Evolutionary conservation across 2,888 invertebrate species (phyloP).

Genomic region (Platycheirus albimanus): DNA sequence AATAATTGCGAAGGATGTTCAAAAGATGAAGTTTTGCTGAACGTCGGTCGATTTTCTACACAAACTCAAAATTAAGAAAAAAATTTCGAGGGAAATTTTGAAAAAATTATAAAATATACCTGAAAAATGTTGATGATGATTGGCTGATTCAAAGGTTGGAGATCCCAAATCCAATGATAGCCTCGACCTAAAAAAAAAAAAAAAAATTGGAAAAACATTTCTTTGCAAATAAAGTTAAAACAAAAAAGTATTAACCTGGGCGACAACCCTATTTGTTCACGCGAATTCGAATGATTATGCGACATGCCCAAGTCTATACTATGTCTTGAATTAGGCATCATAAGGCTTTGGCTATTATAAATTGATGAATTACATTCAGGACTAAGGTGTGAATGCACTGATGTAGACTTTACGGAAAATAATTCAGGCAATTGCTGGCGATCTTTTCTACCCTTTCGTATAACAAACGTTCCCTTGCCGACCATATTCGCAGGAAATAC

Average conservation of each 20-base stretch:
- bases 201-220: no score
- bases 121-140: constrained; percentile 68
- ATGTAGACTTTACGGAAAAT: constrained; percentile 81
- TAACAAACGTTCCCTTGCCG: constrained; percentile 90
- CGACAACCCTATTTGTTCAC: constrained; percentile 74
- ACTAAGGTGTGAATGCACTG: constrained; percentile 86
- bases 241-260: no score
- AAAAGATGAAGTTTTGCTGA: constrained; percentile 53
- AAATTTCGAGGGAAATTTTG: neutral
- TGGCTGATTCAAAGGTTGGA: constrained; percentile 75
- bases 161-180: constrained; percentile 79
- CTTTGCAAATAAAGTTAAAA: no score
- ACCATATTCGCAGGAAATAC: constrained; percentile 83
- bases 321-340: constrained; percentile 87
- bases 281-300: constrained; percentile 82
- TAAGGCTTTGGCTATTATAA: constrained; percentile 59
- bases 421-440: constrained; percentile 86
- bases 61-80: no score
- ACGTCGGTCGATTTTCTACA: constrained; percentile 47
- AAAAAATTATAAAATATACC: constrained; percentile 22
- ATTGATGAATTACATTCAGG: constrained; percentile 82
- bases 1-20: constrained; percentile 68
- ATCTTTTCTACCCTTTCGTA: constrained; percentile 88
- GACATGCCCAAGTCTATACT: constrained; percentile 87
- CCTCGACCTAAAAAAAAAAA: constrained; percentile 76